These are phyloP conservation scores for human DNA, from an alignment of 2,113 vertebrate species.

Conservation along the genomic window DNA sequence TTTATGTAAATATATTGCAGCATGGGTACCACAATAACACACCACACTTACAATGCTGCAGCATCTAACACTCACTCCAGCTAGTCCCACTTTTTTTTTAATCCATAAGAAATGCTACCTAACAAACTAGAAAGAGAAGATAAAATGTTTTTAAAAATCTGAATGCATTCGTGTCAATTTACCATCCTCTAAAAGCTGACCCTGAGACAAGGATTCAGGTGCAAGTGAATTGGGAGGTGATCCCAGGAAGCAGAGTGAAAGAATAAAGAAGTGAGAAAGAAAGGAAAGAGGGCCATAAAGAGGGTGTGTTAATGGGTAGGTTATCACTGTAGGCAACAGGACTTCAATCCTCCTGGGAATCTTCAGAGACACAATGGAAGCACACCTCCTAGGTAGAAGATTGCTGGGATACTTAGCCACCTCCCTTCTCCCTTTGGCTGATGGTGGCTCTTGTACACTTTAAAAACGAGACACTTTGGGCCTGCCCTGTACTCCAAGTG, in stretches of 20 bases:
- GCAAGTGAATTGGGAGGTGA: neutral
- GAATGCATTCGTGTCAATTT: neutral
- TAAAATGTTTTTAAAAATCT: neutral
- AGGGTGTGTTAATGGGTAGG: neutral
- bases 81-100: neutral
- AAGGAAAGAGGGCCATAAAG: neutral
- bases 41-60: neutral
- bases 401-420: neutral
- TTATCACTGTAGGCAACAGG: neutral
- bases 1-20: slow-evolving; percentile 23
- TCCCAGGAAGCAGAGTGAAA: neutral
- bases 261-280: neutral
- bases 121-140: neutral
- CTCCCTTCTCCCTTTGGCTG: neutral
- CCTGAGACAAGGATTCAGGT: neutral
- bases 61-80: neutral
- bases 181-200: neutral
- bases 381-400: neutral
- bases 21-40: neutral
- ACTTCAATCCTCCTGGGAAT: neutral
- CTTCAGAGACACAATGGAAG: neutral
- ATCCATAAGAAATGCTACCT: neutral
- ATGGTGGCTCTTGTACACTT: neutral
- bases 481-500: neutral
- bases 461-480: neutral